A percentile compares a stretch with the other conserved stretches of the same genome.
phyloP scores from a whole-genome alignment of 2,888 invertebrate genomes.

The Hydriomena furcata region DNA sequence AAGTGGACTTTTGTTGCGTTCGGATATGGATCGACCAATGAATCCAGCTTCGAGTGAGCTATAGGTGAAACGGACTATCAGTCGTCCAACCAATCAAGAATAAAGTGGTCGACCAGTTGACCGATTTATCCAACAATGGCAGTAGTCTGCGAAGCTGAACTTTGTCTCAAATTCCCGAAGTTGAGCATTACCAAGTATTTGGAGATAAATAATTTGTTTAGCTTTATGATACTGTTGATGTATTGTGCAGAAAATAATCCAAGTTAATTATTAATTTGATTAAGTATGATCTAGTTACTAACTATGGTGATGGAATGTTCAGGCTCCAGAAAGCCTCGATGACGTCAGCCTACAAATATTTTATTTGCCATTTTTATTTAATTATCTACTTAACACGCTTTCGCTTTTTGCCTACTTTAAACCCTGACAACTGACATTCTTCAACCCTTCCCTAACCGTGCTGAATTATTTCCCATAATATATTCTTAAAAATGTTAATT shows the following conservation, averaged over 20 bases:
- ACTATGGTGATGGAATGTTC: too few species aligned
- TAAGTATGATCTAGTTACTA: too few species aligned
- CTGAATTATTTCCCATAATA: conserved; percentile 68
- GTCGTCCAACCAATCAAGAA: conserved; percentile 9
- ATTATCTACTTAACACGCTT: conserved; percentile 26
- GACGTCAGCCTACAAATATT: too few species aligned
- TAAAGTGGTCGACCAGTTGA: conserved; percentile 26
- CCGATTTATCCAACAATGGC: conserved; percentile 36
- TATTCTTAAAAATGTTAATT: conserved; percentile 72
- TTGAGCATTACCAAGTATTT: conserved; percentile 79
- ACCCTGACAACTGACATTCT: conserved; percentile 72
- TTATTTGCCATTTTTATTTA: conserved; percentile 35
- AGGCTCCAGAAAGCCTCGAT: too few species aligned
- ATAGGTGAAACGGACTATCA: conserved; percentile 10
- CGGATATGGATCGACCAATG: conserved; percentile 48
- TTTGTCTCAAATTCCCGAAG: conserved; percentile 59
- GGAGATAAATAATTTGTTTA: conserved; percentile 75
- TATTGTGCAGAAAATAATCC: conserved; percentile 39
- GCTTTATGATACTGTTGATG: conserved; percentile 66
- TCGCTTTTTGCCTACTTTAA: conserved; percentile 54
- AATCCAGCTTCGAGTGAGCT: conserved; percentile 37
- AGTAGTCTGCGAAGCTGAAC: conserved; percentile 58
- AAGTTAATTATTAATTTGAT: conserved; percentile 14
- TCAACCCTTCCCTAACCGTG: conserved; percentile 66
- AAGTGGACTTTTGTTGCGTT: conserved; percentile 47